Base-by-base conservation (phyloP, 1,140 invertebrate genomes). In the Atta cephalotes region DNA sequence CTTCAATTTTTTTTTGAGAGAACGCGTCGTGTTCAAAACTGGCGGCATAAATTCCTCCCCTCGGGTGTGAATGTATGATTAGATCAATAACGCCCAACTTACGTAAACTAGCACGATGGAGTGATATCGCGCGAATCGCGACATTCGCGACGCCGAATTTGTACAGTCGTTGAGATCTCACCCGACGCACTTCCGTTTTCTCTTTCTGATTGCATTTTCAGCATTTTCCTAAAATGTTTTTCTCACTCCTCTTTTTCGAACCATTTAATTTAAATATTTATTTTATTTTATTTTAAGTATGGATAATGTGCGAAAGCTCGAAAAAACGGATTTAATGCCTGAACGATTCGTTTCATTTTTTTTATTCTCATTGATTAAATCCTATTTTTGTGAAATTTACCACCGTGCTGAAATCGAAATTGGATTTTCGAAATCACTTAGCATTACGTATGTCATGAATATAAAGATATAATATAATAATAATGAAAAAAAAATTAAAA, bases 81-180 rank as follows among this genome's bases (percentile, higher is more conserved):
- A 89, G 89, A 91, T 91, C 90, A 88, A 91, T 91, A 91, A 77
- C 68, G 76, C n/a, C 70, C 79, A 72, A 74, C 89, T 91, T 90
- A 91, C 87, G 79, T 91, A 91, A 90, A 91, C 79, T 90, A 72
- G 62, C 85, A 53, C 70, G 70, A 86, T 18, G 35, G 35, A 7
- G 7, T 39, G 35, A 39, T 39, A 39, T 39, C 35, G 0, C 35
- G 31, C 62, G 39, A 66, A 58, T 66, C 70, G 31, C 31, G 21
- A 53, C 84, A 45, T 45, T 45, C 39, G 7, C 35, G 6, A 39
- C 35, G 79, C 18, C 39, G 18, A 39, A 60, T 60, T 72, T 49
- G 16, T 18, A 21, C 35, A 2, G 0, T 21, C 10, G 65, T 7
- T 35, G 35, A 39, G 10, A 45, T 65, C 63, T 35, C 28, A 18